Conservation (phyloP, 2,113 vertebrate genomes). For the Neolamprologus tretocephalus region DNA sequence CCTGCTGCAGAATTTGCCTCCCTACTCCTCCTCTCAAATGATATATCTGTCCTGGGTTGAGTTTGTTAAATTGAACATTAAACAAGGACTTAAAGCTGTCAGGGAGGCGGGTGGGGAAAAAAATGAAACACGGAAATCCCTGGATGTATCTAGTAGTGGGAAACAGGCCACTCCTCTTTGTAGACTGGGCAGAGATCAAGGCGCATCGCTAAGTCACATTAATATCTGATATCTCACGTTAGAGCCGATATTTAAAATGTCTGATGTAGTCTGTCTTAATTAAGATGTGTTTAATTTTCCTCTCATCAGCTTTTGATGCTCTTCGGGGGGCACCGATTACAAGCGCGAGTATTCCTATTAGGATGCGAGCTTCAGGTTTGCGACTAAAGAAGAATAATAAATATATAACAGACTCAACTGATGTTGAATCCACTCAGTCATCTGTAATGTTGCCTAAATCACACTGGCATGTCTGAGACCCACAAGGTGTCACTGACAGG, state of each 20-base stretch:
- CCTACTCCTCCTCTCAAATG: not conserved
- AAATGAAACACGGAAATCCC: not conserved
- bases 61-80: not conserved
- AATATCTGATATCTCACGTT: conserved; percentile 16
- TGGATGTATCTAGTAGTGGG: not conserved
- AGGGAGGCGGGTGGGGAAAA: not conserved
- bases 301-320: not conserved
- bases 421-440: not conserved
- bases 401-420: not conserved
- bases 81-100: not conserved
- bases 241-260: not conserved
- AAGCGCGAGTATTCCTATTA: not conserved
- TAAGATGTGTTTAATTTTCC: conserved; percentile 25
- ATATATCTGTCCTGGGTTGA: not conserved
- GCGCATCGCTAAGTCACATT: not conserved
- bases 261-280: conserved; percentile 18
- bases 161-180: not conserved
- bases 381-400: not conserved
- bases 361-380: not conserved
- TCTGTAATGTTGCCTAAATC: not conserved
- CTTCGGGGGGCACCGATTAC: not conserved
- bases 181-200: conserved; percentile 13
- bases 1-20: not conserved
- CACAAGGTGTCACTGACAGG: not conserved
- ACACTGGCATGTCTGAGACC: not conserved